These are phyloP conservation scores for Sylvia borin DNA, from an alignment of 2,797 vertebrate species.

Conservation along the genomic window DNA sequence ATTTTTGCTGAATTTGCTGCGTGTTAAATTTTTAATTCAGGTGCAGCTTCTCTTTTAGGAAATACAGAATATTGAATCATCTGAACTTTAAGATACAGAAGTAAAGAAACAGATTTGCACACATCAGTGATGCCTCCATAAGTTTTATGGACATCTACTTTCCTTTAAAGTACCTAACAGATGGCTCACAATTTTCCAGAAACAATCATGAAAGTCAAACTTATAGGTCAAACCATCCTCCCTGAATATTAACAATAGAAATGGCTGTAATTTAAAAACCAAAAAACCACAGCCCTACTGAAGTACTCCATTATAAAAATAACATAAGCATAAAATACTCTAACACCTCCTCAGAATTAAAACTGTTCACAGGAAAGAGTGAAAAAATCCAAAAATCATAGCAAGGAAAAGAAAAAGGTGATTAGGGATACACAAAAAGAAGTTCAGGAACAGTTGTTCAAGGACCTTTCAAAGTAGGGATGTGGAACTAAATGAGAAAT, in stretches of 20 bases:
- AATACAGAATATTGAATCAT: not conserved
- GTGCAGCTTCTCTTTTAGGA: not conserved
- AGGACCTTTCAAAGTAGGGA: not conserved
- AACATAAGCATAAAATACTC: not conserved
- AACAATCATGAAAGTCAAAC: not conserved
- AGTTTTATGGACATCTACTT: constrained; percentile 13
- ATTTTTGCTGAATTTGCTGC: not conserved
- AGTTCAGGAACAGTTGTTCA: not conserved
- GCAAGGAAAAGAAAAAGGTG: not conserved
- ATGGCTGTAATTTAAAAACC: constrained; percentile 7
- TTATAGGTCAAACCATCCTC: constrained; percentile 16
- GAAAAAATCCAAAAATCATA: not conserved
- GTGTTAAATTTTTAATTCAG: not conserved
- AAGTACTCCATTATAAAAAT: not conserved
- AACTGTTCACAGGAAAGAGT: not conserved
- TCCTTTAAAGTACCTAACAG: constrained; percentile 20
- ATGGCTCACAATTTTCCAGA: constrained; percentile 32
- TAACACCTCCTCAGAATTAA: constrained; percentile 4
- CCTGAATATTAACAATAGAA: constrained; percentile 32
- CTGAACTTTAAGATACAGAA: not conserved
- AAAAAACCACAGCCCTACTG: not conserved
- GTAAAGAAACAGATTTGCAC: not conserved
- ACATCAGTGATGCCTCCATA: not conserved
- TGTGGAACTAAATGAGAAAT: not conserved
- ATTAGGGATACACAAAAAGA: not conserved